Conservation (phyloP, 2,888 invertebrate species). For the Furcula furcula region DNA sequence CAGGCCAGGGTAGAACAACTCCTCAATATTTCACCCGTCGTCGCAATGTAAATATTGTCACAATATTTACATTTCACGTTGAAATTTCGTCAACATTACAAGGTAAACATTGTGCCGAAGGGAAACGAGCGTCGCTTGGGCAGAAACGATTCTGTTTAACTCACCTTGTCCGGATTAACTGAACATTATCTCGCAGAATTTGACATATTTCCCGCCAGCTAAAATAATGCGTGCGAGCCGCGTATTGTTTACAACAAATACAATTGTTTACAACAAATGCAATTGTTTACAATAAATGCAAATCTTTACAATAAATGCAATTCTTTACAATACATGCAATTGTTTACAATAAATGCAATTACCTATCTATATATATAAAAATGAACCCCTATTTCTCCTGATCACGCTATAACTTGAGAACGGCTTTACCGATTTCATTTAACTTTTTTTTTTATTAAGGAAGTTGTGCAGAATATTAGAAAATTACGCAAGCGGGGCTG, state of each 20-base stretch:
- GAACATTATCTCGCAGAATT: constrained; percentile 14
- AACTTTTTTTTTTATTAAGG: too few species aligned
- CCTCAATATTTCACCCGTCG: constrained; percentile 10
- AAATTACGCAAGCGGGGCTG: too few species aligned
- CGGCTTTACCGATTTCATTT: too few species aligned
- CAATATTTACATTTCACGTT: constrained; percentile 14
- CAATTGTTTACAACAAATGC: too few species aligned
- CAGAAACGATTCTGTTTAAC: constrained; percentile 14
- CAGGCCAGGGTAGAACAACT: constrained; percentile 9
- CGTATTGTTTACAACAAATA: constrained; percentile 37
- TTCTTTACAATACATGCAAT: too few species aligned
- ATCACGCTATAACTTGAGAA: too few species aligned
- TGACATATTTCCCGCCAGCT: constrained; percentile 13
- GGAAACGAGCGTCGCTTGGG: constrained; percentile 12
- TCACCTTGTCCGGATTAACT: constrained; percentile 9
- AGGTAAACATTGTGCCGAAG: constrained; percentile 18
- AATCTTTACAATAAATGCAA: too few species aligned
- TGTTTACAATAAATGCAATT: too few species aligned
- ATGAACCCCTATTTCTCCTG: too few species aligned
- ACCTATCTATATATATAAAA: too few species aligned
- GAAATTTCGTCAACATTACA: constrained; percentile 15
- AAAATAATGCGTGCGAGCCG: constrained; percentile 16
- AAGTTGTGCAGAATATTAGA: too few species aligned
- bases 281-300: constrained; percentile 35
- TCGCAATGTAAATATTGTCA: constrained; percentile 8